These are phyloP conservation scores for Xylota segnis DNA, from an alignment of 2,888 invertebrate species.

Conservation along the genomic window DNA sequence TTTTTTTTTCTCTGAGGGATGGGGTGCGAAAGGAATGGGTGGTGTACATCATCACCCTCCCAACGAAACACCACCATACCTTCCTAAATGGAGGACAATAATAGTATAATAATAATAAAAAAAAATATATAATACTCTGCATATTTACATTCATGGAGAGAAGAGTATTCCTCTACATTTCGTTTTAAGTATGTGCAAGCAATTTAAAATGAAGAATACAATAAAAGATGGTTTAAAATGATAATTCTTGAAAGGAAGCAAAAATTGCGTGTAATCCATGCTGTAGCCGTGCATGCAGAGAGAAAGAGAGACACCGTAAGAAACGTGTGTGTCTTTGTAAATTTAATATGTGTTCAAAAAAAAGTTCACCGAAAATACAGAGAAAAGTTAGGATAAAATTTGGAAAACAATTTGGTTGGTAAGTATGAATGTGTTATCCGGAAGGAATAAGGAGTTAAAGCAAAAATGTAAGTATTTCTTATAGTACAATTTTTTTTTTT, in stretches of 20 bases:
- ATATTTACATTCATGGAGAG: slow-evolving; percentile 68
- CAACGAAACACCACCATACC: slow-evolving; percentile 23
- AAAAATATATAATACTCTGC: slow-evolving; percentile 64
- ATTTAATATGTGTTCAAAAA: slow-evolving; percentile 6
- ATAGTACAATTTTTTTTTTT: neutral
- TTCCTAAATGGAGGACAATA: slow-evolving; percentile 66
- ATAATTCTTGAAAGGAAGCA: slow-evolving; percentile 67
- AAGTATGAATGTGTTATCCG: slow-evolving; percentile 45
- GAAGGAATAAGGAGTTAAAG: neutral
- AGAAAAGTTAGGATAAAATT: slow-evolving; percentile 31
- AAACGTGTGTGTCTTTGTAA: slow-evolving; percentile 20
- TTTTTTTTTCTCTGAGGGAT: slow-evolving; percentile 42
- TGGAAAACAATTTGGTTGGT: slow-evolving; percentile 2
- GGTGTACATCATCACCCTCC: slow-evolving; percentile 25
- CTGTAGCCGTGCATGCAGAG: slow-evolving; percentile 19
- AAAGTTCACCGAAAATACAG: neutral
- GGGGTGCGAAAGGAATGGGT: slow-evolving; percentile 54
- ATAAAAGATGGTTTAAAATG: slow-evolving; percentile 68
- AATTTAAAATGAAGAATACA: slow-evolving; percentile 66
- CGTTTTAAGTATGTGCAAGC: slow-evolving; percentile 65
- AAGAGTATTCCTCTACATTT: slow-evolving; percentile 58
- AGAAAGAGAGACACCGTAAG: slow-evolving; percentile 9
- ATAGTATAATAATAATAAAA: slow-evolving; percentile 71
- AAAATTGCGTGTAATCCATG: slow-evolving; percentile 64
- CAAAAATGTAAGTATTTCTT: slow-evolving; percentile 33